Conservation (phyloP, 2,113 vertebrate genomes). For the Athene noctua region DNA sequence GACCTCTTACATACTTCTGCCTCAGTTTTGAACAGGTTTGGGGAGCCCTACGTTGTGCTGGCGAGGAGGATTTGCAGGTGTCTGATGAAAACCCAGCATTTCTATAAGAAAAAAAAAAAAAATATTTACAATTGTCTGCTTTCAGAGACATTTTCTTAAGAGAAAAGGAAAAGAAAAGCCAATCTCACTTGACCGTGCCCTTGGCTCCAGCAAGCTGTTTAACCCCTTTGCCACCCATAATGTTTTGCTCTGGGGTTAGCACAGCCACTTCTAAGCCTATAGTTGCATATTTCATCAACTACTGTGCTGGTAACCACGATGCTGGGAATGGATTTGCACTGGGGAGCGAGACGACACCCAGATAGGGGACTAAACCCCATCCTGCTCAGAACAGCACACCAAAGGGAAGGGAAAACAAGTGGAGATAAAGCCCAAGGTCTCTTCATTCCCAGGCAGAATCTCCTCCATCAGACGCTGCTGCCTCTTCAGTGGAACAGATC, state of each 20-base stretch:
- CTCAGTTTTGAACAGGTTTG: not conserved
- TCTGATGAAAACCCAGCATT: not conserved
- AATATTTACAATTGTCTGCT: not conserved
- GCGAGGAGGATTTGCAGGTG: not conserved
- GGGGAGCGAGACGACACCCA: not conserved
- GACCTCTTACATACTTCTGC: not conserved
- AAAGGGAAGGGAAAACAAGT: not conserved
- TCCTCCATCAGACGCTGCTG: not conserved
- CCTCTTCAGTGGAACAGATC: not conserved
- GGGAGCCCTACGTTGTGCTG: rapidly evolving
- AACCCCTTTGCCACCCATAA: not conserved
- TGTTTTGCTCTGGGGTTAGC: not conserved
- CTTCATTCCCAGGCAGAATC: not conserved
- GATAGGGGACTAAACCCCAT: not conserved
- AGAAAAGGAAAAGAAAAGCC: not conserved
- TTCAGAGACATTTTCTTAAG: not conserved
- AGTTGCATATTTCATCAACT: not conserved
- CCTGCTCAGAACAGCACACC: rapidly evolving
- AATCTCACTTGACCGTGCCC: not conserved
- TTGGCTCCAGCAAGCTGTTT: not conserved
- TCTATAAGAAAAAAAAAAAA: not conserved
- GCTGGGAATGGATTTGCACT: not conserved
- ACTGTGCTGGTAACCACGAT: not conserved
- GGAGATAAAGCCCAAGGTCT: not conserved
- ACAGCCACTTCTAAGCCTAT: rapidly evolving